Base-by-base conservation (phyloP, 2,888 invertebrate genomes). In the Napeogenes inachia region DNA sequence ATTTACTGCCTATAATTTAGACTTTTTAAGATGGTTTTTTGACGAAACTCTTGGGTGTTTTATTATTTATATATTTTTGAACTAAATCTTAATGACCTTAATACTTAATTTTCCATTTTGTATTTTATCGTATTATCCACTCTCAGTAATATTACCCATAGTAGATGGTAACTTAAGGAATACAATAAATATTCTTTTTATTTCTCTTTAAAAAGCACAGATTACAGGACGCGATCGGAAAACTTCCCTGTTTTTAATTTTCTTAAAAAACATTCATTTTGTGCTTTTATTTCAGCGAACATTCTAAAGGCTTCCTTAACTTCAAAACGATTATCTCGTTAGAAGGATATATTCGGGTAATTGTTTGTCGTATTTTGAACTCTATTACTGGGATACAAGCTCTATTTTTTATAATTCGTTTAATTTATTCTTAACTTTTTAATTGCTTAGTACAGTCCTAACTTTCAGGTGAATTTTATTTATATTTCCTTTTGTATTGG, bases 191-290 rank as follows among this genome's bases (percentile, higher is more conserved):
- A 89, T 87, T 89, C 89, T 88, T 89, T 89, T 89, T n/a, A n/a
- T 89, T 89, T 87, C 87, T 86, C 83, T 86, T 87, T 87, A 85
- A 84, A 88, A 85, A 88, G 78, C 85, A 82, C 79, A 86, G 87
- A 89, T 89, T 87, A 84, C 81, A 81, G 77, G 84, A 84, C 85
- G 81, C 87, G 82, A 89, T 89, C 84, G 85, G 84, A 77, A 81
- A 88, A 88, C 87, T 89, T 89, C 84, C 87, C 80, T 86, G 85
- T 89, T 88, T 89, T 90, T 88, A 89, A 89, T 89, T 90, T 90
- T 89, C 87, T 89, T 89, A 86, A 89, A 42, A 87, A 87, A 89
- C 87, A 87, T 86, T 78, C 81, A 82, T 81, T 89, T 84, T 64
- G 60, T 62, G 63, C 60, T 65, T 77, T 89, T 82, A 87, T 88